Percentiles rank a stretch among this genome's conserved stretches.
Evolutionary conservation across 2,797 vertebrate genomes (phyloP).

Genomic region (Xenopus petersii): DNA sequence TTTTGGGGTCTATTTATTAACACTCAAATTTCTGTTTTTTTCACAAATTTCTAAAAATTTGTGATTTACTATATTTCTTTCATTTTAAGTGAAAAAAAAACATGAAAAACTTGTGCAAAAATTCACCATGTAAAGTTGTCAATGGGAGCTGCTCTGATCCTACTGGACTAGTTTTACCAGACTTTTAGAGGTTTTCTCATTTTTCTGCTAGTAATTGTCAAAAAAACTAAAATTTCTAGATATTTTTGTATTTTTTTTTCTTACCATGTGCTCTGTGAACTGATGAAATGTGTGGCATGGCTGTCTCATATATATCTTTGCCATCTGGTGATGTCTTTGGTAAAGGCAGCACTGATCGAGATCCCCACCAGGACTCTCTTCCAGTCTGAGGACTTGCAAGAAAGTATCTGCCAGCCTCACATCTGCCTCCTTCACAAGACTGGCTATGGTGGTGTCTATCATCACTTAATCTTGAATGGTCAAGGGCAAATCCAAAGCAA

Average conservation of each 20-base stretch:
- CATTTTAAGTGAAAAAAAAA: too few relatives aligned
- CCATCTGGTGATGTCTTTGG: constrained; percentile 82
- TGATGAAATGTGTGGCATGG: constrained; percentile 81
- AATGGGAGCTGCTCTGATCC: too few relatives aligned
- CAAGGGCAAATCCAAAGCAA: constrained; percentile 78
- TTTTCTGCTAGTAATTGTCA: too few relatives aligned
- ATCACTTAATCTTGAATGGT: constrained; percentile 75
- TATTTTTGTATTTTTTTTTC: constrained; percentile 36
- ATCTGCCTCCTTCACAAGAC: constrained; percentile 82
- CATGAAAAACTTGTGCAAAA: too few relatives aligned
- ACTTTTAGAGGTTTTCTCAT: too few relatives aligned
- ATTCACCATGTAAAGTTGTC: too few relatives aligned
- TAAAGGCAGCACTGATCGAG: constrained; percentile 74
- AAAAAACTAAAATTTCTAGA: too few relatives aligned
- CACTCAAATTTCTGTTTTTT: too few relatives aligned
- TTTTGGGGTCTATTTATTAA: too few relatives aligned
- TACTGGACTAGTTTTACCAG: too few relatives aligned
- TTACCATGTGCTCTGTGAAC: constrained; percentile 86
- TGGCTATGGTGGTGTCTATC: constrained; percentile 80
- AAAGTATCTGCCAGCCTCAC: constrained; percentile 90
- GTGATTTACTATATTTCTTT: too few relatives aligned
- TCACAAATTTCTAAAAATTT: too few relatives aligned
- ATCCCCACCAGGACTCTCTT: constrained; percentile 85
- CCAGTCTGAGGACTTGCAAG: constrained; percentile 78
- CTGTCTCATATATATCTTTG: constrained; percentile 77